phyloP scores from a whole-genome alignment of 2,797 vertebrate species.

The Sebastes elongatus region DNA sequence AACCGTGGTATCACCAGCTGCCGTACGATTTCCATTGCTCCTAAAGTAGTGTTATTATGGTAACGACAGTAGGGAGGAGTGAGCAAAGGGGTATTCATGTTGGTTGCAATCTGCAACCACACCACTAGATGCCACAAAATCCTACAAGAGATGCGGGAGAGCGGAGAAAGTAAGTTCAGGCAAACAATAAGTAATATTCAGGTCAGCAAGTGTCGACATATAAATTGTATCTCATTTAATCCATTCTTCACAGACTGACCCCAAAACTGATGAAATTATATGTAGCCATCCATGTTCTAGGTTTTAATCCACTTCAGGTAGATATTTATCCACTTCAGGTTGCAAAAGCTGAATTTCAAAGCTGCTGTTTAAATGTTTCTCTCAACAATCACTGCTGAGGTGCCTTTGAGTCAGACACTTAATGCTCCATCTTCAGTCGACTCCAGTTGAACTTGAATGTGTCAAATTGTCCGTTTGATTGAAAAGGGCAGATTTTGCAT shows the following conservation, averaged over 20 bases:
- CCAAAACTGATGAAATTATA: background rate
- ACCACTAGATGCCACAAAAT: background rate
- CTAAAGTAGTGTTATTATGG: background rate
- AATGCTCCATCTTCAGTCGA: background rate
- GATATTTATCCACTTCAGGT: background rate
- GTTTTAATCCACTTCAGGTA: background rate
- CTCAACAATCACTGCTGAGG: background rate
- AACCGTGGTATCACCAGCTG: rapidly evolving
- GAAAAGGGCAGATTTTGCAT: constrained; percentile 30
- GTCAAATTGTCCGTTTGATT: background rate
- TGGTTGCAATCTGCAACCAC: background rate
- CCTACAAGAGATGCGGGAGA: background rate
- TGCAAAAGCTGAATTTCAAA: background rate
- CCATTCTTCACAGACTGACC: background rate
- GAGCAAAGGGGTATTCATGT: background rate
- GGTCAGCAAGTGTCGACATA: background rate
- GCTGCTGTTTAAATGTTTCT: background rate
- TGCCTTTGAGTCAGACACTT: background rate
- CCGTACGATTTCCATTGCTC: background rate
- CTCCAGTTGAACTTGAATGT: constrained; percentile 5
- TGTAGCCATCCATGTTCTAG: background rate
- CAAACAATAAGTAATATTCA: background rate
- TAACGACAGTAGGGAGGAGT: background rate
- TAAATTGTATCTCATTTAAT: background rate
- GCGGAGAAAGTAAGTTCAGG: background rate